Evolutionary conservation across 2,888 invertebrate species (phyloP), one percentile per base, ranked within the genome.

Genomic region (Ceriagrion tenellum): DNA sequence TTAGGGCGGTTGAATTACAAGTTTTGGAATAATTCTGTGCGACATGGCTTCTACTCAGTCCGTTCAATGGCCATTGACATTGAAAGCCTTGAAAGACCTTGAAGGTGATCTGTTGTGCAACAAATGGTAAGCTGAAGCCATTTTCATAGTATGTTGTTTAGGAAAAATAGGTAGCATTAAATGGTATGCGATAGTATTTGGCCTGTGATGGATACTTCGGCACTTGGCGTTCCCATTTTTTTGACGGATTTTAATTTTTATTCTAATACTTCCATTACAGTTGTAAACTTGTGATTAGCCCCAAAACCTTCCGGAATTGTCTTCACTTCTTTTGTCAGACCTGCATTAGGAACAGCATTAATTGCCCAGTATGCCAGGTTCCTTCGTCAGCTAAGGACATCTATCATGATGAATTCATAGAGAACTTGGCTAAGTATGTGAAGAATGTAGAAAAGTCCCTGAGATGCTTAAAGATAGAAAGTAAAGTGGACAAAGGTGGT

Each of bases 291-390:
- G 93, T 69, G 0, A n/a, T 26, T 55, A 69, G 69, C n/a, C 93
- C 93, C 10, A 63, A 55, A 26, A 55, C 47, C 10, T 93, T 93
- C 40, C 47, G n/a, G n/a, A 47, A 47, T 18, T 93, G 93, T 69
- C 69, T 69, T 0, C 93, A 93, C 18, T 93, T 93, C 47, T 93
- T 93, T 55, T 93, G 93, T n/a, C 63, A 93, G 69, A 23, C 69
- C 10, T 93, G 93, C n/a, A 93, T 93, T n/a, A 13, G n/a, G 26
- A 47, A 47, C 13, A 26, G 93, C 13, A 13, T 18, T 16, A 74
- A n/a, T 69, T 93, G 93, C 23, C 23, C 93, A 16, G 69, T n/a
- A 13, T 93, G 93, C 55, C 35, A 23, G 16, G 69, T 93, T 12
- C 40, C 55, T 16, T 40, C 69, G 13, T 55, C 47, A 23, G n/a